phyloP scores from a whole-genome alignment of 1,140 invertebrate species.

The Cotesia vestalis region DNA sequence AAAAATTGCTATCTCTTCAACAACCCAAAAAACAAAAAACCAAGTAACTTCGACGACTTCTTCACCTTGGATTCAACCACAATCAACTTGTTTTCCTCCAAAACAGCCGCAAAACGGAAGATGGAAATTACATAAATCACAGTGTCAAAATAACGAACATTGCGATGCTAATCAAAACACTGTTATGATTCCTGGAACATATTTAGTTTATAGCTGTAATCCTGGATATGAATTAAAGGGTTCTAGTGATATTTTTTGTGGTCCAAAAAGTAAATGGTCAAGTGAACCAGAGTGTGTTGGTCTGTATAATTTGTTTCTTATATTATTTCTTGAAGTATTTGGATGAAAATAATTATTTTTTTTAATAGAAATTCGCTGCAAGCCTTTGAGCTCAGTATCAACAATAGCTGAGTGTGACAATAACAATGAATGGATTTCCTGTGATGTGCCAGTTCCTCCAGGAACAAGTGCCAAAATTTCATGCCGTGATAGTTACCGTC shows the following conservation, averaged over 20 bases:
- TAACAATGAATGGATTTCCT: slow-evolving; percentile 42
- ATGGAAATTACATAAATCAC: slow-evolving; percentile 49
- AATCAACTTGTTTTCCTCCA: slow-evolving; percentile 47
- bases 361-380: slow-evolving; percentile 54
- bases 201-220: slow-evolving; percentile 55
- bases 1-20: not conserved
- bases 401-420: slow-evolving; percentile 44
- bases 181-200: slow-evolving; percentile 46
- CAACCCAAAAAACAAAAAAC: not conserved
- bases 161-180: slow-evolving; percentile 41
- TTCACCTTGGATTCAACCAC: slow-evolving; percentile 13
- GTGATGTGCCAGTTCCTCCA: slow-evolving; percentile 44
- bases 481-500: slow-evolving; percentile 52
- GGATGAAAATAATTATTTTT: slow-evolving; percentile 22
- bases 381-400: slow-evolving; percentile 46
- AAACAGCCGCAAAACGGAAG: slow-evolving; percentile 52
- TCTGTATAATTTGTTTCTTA: slow-evolving; percentile 36
- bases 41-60: slow-evolving; percentile 8
- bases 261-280: slow-evolving; percentile 50
- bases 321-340: not conserved
- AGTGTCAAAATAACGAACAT: slow-evolving; percentile 40
- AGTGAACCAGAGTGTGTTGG: slow-evolving; percentile 53
- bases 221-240: slow-evolving; percentile 48
- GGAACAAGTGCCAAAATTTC: slow-evolving; percentile 46
- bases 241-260: slow-evolving; percentile 48